Conservation (phyloP, 1,140 invertebrate genomes). For the Papilio polyxenes region DNA sequence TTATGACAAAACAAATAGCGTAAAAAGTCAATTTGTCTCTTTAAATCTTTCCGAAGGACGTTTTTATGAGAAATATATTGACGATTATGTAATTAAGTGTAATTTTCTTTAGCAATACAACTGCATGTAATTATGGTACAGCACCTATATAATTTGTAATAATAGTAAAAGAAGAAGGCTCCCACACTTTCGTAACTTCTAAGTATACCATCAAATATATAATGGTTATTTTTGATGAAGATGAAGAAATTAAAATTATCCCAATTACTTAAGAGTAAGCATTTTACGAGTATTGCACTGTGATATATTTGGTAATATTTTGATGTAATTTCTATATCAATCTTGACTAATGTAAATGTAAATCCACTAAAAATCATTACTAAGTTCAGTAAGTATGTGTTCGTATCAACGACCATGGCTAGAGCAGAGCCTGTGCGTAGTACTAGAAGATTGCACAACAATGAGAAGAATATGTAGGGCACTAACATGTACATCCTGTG, state of each 20-base stretch:
- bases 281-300: not conserved
- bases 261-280: not conserved
- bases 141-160: not conserved
- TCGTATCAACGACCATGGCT: too few relatives aligned
- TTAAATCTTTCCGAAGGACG: not conserved
- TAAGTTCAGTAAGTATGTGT: not conserved
- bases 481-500: too few relatives aligned
- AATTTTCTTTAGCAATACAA: not conserved
- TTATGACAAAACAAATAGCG: too few relatives aligned
- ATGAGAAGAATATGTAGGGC: too few relatives aligned
- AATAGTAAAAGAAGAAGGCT: not conserved
- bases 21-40: too few relatives aligned
- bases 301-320: not conserved
- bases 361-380: not conserved
- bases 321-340: not conserved
- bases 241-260: not conserved
- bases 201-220: not conserved
- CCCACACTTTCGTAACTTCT: not conserved
- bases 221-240: not conserved
- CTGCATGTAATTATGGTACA: too few relatives aligned
- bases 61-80: not conserved
- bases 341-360: not conserved
- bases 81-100: not conserved
- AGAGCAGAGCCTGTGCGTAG: too few relatives aligned
- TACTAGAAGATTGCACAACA: too few relatives aligned